phyloP scores from a whole-genome alignment of 2,888 invertebrate species.

The Thysanoteuthis rhombus region DNA sequence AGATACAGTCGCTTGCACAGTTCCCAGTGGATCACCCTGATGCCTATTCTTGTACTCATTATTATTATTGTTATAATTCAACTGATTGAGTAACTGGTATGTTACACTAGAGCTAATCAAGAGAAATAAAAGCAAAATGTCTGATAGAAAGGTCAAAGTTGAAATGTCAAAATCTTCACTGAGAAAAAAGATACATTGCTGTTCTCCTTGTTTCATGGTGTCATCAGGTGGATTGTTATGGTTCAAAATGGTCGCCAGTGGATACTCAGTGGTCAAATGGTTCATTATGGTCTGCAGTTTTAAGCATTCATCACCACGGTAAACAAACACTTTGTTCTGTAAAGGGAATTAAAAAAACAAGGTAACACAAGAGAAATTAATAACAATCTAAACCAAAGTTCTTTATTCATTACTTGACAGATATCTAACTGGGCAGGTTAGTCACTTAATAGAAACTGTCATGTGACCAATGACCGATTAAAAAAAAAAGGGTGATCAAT shows the following conservation, averaged over 20 bases:
- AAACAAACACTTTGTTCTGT: slow-evolving; percentile 65
- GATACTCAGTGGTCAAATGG: slow-evolving; percentile 60
- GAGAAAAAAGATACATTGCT: slow-evolving; percentile 75
- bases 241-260: slow-evolving; percentile 55
- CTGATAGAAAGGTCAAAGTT: not conserved
- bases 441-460: too few relatives aligned
- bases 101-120: too few relatives aligned
- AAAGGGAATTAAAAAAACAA: slow-evolving; percentile 36
- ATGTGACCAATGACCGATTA: too few relatives aligned
- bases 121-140: too few relatives aligned
- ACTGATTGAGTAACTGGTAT: too few relatives aligned
- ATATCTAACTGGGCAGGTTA: too few relatives aligned
- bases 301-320: slow-evolving; percentile 62
- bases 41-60: too few relatives aligned
- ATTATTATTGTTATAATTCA: not conserved
- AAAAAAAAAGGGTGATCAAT: too few relatives aligned
- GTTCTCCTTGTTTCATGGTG: slow-evolving; percentile 63
- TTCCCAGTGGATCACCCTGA: too few relatives aligned
- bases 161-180: not conserved
- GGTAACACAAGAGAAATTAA: not conserved
- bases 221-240: slow-evolving; percentile 52
- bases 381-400: too few relatives aligned
- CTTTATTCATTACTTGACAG: too few relatives aligned
- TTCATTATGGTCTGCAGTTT: slow-evolving; percentile 58
- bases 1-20: too few relatives aligned